Evolutionary conservation across 2,888 invertebrate genomes (phyloP).

Genomic region (Ochropleura leucogaster): DNA sequence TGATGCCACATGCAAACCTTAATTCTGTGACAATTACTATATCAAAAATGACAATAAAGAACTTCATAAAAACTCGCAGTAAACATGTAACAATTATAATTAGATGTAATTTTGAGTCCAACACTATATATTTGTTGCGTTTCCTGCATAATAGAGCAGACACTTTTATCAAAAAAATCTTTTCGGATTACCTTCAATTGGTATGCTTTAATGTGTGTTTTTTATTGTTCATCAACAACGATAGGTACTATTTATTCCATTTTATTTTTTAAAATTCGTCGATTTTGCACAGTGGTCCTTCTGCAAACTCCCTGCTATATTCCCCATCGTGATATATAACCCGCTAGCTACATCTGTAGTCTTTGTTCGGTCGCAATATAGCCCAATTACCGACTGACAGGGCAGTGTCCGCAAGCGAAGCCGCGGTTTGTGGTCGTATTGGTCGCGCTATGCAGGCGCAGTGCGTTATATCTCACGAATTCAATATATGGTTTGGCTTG

Average conservation of each 20-base stretch:
- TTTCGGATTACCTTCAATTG: neutral
- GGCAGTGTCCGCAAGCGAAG: constrained; percentile 56
- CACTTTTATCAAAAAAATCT: neutral
- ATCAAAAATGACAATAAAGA: no score
- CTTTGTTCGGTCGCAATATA: constrained; percentile 61
- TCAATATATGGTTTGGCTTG: constrained; percentile 42
- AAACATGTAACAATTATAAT: no score
- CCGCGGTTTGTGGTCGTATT: constrained; percentile 62
- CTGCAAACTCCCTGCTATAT: constrained; percentile 13
- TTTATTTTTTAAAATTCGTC: neutral
- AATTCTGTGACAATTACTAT: no score
- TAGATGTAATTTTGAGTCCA: neutral
- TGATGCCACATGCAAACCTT: neutral
- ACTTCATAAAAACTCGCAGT: no score
- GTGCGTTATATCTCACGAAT: constrained; percentile 46
- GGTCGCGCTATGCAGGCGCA: constrained; percentile 52
- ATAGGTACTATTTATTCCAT: neutral
- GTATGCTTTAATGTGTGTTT: neutral
- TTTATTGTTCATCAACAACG: neutral
- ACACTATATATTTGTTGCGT: neutral
- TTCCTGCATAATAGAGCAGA: neutral
- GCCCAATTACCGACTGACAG: constrained; percentile 66
- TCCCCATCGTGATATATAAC: constrained; percentile 31
- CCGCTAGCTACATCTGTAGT: constrained; percentile 30
- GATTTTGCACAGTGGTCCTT: neutral